Evolutionary conservation across 2,797 vertebrate species (phyloP).

Genomic region (Lagodon rhomboides): DNA sequence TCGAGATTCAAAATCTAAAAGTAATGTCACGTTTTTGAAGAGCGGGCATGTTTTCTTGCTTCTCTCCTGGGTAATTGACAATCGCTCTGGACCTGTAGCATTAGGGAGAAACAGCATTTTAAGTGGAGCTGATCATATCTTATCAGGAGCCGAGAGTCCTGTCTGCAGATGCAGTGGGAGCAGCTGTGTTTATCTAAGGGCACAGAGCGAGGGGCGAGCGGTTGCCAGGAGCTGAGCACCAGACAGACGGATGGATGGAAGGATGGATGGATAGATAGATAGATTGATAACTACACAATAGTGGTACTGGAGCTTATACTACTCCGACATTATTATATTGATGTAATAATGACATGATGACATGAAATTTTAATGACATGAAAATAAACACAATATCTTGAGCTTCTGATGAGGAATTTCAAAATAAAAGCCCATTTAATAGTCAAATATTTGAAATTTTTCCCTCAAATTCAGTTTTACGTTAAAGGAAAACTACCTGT

Average conservation of each 20-base stretch:
- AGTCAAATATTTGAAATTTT: too few relatives aligned
- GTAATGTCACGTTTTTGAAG: background rate
- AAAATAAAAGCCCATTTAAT: too few relatives aligned
- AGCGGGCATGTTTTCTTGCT: background rate
- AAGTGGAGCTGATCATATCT: constrained; percentile 59
- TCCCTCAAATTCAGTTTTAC: too few relatives aligned
- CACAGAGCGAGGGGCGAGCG: constrained; percentile 39
- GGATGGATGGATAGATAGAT: constrained; percentile 2
- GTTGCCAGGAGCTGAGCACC: constrained; percentile 62
- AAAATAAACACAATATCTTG: too few relatives aligned
- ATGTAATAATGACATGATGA: too few relatives aligned
- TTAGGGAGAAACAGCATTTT: constrained; percentile 33
- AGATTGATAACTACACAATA: background rate
- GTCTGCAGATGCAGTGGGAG: constrained; percentile 65
- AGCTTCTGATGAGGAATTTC: too few relatives aligned
- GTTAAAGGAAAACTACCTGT: too few relatives aligned
- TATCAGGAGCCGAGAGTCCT: constrained; percentile 21
- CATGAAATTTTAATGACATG: too few relatives aligned
- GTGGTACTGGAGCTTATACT: too few relatives aligned
- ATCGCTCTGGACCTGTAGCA: constrained; percentile 9
- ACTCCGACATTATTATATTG: background rate
- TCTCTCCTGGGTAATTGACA: constrained; percentile 21
- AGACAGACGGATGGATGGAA: constrained; percentile 26
- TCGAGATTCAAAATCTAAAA: constrained; percentile 12
- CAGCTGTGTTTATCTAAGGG: constrained; percentile 74